Evolutionary conservation across 2,888 invertebrate genomes (phyloP).

Genomic region (Drosophila cracens): DNA sequence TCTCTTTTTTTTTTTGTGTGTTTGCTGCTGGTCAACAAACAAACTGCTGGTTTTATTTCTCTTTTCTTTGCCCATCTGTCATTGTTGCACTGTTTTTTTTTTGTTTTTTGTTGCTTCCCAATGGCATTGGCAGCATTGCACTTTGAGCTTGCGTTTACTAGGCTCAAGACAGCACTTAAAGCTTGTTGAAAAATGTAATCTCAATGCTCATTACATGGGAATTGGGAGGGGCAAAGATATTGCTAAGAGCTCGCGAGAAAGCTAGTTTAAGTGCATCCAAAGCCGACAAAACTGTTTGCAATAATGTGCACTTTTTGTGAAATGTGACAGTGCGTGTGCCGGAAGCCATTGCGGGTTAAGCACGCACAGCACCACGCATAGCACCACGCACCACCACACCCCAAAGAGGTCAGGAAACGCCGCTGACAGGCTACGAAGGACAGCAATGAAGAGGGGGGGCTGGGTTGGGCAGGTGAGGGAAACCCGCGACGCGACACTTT

Average conservation of each 20-base stretch:
- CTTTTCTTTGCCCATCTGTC: conserved; percentile 9
- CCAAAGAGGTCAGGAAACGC: conserved; percentile 29
- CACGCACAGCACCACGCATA: conserved; percentile 40
- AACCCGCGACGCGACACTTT: conserved; percentile 69
- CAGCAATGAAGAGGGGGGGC: not conserved
- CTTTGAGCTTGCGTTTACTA: conserved; percentile 27
- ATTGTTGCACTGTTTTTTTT: not conserved
- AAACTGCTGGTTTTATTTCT: conserved; percentile 37
- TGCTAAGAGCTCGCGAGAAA: not conserved
- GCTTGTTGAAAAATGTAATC: conserved; percentile 53
- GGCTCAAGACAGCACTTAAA: conserved; percentile 43
- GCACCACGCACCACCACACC: not conserved
- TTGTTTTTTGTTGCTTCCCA: conserved; percentile 3
- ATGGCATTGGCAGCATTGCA: conserved; percentile 30
- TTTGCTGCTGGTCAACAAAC: conserved; percentile 49
- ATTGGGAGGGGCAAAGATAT: not conserved
- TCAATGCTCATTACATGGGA: conserved; percentile 50
- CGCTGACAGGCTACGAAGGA: conserved; percentile 36
- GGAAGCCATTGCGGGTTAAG: conserved; percentile 75
- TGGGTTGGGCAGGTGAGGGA: conserved; percentile 33
- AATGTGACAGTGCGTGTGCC: conserved; percentile 57
- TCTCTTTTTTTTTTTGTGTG: conserved; percentile 2
- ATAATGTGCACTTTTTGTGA: conserved; percentile 59
- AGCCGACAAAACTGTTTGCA: conserved; percentile 31
- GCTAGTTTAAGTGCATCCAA: conserved; percentile 44